Evolutionary conservation across 2,797 vertebrate species (phyloP).

Genomic region (Tolypeutes matacus): DNA sequence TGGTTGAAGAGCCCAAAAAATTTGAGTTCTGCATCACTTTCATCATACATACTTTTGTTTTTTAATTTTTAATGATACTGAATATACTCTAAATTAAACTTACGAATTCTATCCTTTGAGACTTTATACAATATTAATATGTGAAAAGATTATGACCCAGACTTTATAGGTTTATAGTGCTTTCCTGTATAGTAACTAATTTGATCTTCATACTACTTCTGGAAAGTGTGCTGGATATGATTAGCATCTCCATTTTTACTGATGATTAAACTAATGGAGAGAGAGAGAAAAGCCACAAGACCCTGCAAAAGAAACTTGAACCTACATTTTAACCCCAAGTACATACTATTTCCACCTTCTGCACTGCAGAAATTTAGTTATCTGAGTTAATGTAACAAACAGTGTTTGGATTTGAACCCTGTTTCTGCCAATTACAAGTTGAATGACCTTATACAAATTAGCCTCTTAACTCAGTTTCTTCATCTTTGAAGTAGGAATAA

Average conservation of each 20-base stretch:
- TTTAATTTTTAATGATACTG: background rate
- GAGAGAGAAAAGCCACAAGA: background rate
- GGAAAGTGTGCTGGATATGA: background rate
- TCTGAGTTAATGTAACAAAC: background rate
- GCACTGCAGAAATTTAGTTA: background rate
- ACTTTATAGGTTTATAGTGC: background rate
- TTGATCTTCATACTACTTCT: background rate
- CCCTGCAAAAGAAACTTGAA: background rate
- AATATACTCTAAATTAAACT: constrained; percentile 47
- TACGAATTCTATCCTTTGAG: background rate
- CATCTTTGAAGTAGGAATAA: background rate
- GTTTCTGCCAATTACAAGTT: background rate
- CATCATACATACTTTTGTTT: background rate
- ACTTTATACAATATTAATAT: constrained; percentile 27
- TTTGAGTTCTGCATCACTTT: background rate
- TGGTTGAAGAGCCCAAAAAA: background rate
- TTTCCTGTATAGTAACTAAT: background rate
- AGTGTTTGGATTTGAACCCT: background rate
- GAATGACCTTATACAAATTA: background rate
- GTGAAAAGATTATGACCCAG: constrained; percentile 31
- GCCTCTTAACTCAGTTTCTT: background rate
- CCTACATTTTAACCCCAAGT: background rate
- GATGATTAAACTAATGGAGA: background rate
- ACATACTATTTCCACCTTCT: background rate
- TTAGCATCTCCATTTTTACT: background rate